Evolutionary conservation across 2,888 invertebrate genomes (phyloP).

Genomic region (Drosophila cognata): DNA sequence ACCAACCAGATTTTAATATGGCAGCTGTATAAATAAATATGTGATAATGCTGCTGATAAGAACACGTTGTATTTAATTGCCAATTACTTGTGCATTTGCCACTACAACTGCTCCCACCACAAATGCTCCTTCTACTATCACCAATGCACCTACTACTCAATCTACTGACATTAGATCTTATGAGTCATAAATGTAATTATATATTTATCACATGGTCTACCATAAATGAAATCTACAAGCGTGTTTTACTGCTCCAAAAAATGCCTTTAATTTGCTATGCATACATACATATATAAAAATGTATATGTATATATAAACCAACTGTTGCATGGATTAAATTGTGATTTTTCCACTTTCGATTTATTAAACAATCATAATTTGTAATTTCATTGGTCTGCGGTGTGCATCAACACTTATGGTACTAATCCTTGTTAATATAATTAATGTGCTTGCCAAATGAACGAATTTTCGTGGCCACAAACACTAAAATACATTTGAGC

Average conservation of each 20-base stretch:
- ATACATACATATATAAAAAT: not conserved
- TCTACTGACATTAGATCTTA: too few species aligned
- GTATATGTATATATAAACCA: not conserved
- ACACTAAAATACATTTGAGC: constrained; percentile 25
- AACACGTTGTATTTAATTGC: constrained; percentile 20
- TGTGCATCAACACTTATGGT: not conserved
- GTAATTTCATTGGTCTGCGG: not conserved
- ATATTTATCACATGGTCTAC: not conserved
- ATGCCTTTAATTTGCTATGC: not conserved
- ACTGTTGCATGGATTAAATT: not conserved
- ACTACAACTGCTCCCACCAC: not conserved
- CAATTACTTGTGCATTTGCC: constrained; percentile 42
- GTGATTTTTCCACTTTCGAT: not conserved
- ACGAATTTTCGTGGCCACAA: constrained; percentile 47
- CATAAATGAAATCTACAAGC: not conserved
- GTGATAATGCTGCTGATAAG: not conserved
- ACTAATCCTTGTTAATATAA: constrained; percentile 3
- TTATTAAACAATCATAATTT: constrained; percentile 2
- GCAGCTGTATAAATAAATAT: not conserved
- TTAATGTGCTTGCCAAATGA: constrained; percentile 40
- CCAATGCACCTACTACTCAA: too few species aligned
- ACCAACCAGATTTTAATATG: not conserved
- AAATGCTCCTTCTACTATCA: too few species aligned
- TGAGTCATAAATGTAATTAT: not conserved
- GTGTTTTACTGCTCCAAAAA: not conserved